Evolutionary conservation across 2,888 invertebrate species (phyloP), one percentile per base, ranked within the genome.

Genomic region (Branchellion lobata): DNA sequence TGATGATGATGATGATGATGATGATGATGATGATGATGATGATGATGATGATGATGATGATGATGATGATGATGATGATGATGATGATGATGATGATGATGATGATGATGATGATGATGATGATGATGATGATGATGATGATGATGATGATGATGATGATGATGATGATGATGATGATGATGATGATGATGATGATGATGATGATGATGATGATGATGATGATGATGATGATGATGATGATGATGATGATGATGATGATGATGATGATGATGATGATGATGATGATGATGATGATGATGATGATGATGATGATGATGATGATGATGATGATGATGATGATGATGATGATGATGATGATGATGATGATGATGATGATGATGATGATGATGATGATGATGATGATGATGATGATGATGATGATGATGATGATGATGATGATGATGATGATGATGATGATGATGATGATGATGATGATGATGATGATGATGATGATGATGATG

Each of bases 201-300:
- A 18, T 68, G 69, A n/a, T n/a, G n/a, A 27, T 68, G 69, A 18
- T 68, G 69, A 68, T 18, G 69, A 68, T 73, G 74, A 73, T 73
- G 74, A 47, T 73, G 74, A 51, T 51, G 74, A 73, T 73, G 57
- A 73, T 73, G 74, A 73, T 1, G 33, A 2, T 69, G 33, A 2
- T 73, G 51, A 51, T 73, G 74, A 51, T 73, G 74, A 51, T 73
- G 74, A 51, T 73, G 74, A 51, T 51, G 74, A 51, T 51, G 74
- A 51, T 51, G 74, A 14, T 51, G 74, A 14, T 51, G 74, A 51
- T 51, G 74, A 51, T 51, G 74, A 14, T 51, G 74, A 51, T 51
- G 74, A 51, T 51, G 74, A 73, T 14, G 74, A 73, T 51, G 74
- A 73, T 51, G 74, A 73, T 51, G 69, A 69, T 14, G 69, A 69